Evolutionary conservation across 2,797 vertebrate genomes (phyloP), one percentile per base, ranked within the genome.

Genomic region (Danio kyathit): DNA sequence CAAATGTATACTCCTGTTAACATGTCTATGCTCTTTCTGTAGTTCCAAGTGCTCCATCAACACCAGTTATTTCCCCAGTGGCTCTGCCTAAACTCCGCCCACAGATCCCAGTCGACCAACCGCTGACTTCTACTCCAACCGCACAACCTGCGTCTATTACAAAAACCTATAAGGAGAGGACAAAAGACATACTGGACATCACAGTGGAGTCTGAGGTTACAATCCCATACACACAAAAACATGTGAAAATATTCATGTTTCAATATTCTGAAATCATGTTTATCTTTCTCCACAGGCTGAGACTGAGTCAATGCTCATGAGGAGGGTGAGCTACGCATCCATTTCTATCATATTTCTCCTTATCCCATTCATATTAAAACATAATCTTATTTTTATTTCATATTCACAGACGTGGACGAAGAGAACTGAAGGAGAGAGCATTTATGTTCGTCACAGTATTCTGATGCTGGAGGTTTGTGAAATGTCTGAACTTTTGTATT

Each of bases 381-480:
- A 64, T 10, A 21, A 57, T 63, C 57, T 74, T 64, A 29, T 71
- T 40, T 87, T 92, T 91, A 88, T 91, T 85, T 29, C 85, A 88
- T 89, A 89, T 96, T 97, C 94, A 96, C 97, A 98, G 97, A 99
- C 96, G 94, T 98, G 95, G 95, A 94, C 95, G 95, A 98, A 96
- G 96, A 99, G 92, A 94, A 96, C 96, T 96, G 97, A 98, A 96
- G 96, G 96, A 94, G 97, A 98, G 96, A 98, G 96, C 95, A 98
- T 99, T 95, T 99, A 99, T 96, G 94, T 98, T 93, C 99, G 97
- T 92, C 98, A 99, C 98, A 99, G 98, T 96, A 94, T 96, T 95
- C 96, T 99, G 96, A 99, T 99, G 98, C 97, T 99, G 96, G 97
- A 99, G 98, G 94, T 95, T 92, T 89, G 92, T 94, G 91, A 92